Evolutionary conservation across 2,888 invertebrate species (phyloP).

Genomic region (Drosophila hawaiiensis): DNA sequence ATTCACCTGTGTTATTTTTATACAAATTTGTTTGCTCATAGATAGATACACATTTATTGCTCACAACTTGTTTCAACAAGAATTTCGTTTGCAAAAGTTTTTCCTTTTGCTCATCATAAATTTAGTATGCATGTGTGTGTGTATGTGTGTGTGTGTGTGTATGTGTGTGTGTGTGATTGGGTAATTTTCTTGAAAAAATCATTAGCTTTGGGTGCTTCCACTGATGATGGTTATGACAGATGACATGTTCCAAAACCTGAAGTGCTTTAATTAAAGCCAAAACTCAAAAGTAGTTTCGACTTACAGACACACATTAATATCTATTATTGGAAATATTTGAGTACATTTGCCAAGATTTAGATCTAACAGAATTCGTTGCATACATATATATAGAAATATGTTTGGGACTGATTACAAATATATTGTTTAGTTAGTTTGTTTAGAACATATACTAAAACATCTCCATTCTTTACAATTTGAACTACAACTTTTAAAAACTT

Average conservation of each 20-base stretch:
- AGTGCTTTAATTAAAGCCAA: too few species aligned
- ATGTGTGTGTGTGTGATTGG: slow-evolving; percentile 44
- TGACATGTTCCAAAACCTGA: background rate
- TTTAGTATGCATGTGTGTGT: slow-evolving; percentile 1
- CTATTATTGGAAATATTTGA: background rate
- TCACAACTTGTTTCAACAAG: slow-evolving; percentile 45
- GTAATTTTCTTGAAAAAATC: slow-evolving; percentile 58
- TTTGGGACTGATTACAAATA: background rate
- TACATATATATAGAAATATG: background rate
- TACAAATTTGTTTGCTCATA: slow-evolving; percentile 48
- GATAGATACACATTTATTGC: slow-evolving; percentile 69
- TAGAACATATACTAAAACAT: slow-evolving; percentile 12
- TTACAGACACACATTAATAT: background rate
- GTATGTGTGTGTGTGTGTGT: slow-evolving; percentile 14
- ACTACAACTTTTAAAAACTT: background rate
- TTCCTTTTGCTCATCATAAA: slow-evolving; percentile 30
- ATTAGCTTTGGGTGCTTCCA: slow-evolving; percentile 1
- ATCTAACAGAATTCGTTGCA: background rate
- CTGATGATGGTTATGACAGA: slow-evolving; percentile 13
- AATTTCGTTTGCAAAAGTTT: slow-evolving; percentile 24
- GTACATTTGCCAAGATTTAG: background rate
- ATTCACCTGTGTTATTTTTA: slow-evolving; percentile 78
- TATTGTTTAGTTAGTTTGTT: background rate
- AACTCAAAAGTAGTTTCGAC: background rate
- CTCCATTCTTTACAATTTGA: background rate